Evolutionary conservation across 1,140 invertebrate species (phyloP).

Genomic region (Galleria mellonella): DNA sequence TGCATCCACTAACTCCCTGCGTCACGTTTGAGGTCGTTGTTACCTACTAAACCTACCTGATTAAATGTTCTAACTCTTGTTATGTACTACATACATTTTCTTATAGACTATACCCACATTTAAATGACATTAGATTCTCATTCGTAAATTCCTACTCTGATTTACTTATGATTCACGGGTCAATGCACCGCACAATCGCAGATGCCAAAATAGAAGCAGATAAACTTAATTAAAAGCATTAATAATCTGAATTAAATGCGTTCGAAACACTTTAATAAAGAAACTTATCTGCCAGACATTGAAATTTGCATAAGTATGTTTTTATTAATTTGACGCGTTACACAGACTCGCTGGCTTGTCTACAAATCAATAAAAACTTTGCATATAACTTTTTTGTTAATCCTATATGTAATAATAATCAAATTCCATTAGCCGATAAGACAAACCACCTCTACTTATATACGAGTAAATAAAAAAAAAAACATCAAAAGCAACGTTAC

Average conservation of each 20-base stretch:
- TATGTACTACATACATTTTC: conserved; percentile 9
- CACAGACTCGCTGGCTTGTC: conserved; percentile 12
- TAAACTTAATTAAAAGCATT: conserved; percentile 56
- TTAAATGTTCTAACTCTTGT: not conserved
- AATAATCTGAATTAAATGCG: conserved; percentile 46
- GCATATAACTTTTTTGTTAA: conserved; percentile 5
- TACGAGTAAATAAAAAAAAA: conserved; percentile 56
- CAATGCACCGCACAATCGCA: conserved; percentile 28
- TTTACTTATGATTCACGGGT: conserved; percentile 35
- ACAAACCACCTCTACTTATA: conserved; percentile 4
- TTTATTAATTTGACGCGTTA: conserved; percentile 48
- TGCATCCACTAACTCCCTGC: no score
- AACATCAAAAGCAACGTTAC: conserved; percentile 55
- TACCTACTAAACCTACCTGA: no score
- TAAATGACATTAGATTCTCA: conserved; percentile 1
- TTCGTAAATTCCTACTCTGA: conserved; percentile 8
- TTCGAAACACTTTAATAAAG: conserved; percentile 32
- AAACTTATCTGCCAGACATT: conserved; percentile 34
- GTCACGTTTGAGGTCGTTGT: no score
- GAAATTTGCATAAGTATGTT: conserved; percentile 61
- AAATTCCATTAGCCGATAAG: conserved; percentile 4
- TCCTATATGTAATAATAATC: conserved; percentile 15
- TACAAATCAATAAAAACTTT: not conserved
- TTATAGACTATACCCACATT: not conserved
- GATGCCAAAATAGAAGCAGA: conserved; percentile 46